Evolutionary conservation across 2,888 invertebrate genomes (phyloP).

Genomic region (Chrysolina americana): DNA sequence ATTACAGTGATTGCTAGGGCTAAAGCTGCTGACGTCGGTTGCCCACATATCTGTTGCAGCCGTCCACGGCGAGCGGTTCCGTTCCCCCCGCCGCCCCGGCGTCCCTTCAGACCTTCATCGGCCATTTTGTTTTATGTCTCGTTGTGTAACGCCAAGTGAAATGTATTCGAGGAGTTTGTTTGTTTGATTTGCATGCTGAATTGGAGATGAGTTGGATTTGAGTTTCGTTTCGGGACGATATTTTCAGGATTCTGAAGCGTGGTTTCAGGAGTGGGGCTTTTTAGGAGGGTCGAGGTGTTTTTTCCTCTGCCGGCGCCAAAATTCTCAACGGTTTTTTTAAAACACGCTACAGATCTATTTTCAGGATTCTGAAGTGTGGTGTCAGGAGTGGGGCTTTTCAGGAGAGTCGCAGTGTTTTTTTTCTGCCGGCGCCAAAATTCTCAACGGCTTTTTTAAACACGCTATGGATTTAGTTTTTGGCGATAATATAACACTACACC

Average conservation of each 20-base stretch:
- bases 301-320: too few relatives aligned
- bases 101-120: conserved; percentile 18
- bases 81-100: conserved; percentile 30
- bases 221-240: not conserved
- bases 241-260: not conserved
- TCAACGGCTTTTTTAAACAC: too few relatives aligned
- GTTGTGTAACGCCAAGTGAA: conserved; percentile 22
- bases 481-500: too few relatives aligned
- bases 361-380: too few relatives aligned
- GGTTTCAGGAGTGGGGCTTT: conserved; percentile 1
- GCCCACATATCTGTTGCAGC: conserved; percentile 68
- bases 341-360: too few relatives aligned
- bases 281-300: too few relatives aligned
- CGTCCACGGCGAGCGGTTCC: conserved; percentile 50
- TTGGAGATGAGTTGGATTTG: conserved; percentile 12
- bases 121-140: conserved; percentile 27
- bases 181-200: not conserved
- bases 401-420: too few relatives aligned
- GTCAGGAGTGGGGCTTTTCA: too few relatives aligned
- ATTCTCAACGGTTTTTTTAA: too few relatives aligned
- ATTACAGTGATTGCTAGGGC: conserved; percentile 68
- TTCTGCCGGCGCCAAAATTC: too few relatives aligned
- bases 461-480: too few relatives aligned
- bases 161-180: conserved; percentile 12
- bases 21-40: conserved; percentile 65